Evolutionary conservation across 2,113 vertebrate genomes (phyloP), one percentile per base, ranked within the genome.

Genomic region (Xiphophorus couchianus): DNA sequence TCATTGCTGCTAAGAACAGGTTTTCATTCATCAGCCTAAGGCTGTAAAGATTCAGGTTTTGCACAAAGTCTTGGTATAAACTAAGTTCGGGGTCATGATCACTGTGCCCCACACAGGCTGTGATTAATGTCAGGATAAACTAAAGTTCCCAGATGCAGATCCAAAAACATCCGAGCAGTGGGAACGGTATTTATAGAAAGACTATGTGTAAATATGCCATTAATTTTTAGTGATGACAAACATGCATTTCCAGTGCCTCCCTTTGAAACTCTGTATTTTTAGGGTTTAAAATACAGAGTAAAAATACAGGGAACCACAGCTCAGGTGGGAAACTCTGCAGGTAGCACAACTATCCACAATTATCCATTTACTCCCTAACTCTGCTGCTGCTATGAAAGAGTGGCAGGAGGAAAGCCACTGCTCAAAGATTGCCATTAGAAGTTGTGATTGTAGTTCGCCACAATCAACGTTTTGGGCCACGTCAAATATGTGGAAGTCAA

Each of bases 11-110:
- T 13, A 7, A 73, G 77, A n/a, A 54, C 65, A 66, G 33, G 4
- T 35, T 42, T 62, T 80, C 79, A 84, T 86, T 82, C 73, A 62
- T 86, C 81, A 72, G n/a, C 12, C 72, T n/a, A 58, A 71, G 51
- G 63, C 35, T n/a, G 30, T 48, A 84, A 85, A 14, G 76, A 82
- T 77, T 25, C n/a, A 0, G 33, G 5, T 17, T 48, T 48, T n/a
- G 22, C 22, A 58, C 25, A 58, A n/a, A 9, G 51, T 58, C 51
- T n/a, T 58, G 13, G 51, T 58, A 58, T 61, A 61, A 78, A 58
- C 6, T 72, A 63, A 76, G 69, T 60, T 73, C 39, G 78, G 76
- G 61, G 74, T 63, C 48, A 44, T 37, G 1, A 44, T 69, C 44
- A 64, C 28, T 35, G 78, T 39, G 66, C 28, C 73, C 48, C 65